Conservation (phyloP, 2,888 invertebrate species). For the Drosophila lacicola region DNA sequence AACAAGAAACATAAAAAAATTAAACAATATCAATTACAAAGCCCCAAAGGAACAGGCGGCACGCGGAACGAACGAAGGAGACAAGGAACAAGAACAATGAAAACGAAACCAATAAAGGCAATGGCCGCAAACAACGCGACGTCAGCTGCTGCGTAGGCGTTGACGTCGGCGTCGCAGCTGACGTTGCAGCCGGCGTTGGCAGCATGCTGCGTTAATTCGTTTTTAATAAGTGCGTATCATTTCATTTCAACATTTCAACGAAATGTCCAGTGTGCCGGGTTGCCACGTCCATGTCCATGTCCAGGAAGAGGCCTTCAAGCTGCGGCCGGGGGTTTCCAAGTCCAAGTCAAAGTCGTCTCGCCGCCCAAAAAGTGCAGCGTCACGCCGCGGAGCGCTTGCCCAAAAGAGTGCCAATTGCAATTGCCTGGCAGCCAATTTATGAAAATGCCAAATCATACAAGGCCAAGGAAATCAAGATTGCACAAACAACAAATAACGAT, state of each 20-base stretch:
- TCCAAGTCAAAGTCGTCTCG: slow-evolving; percentile 58
- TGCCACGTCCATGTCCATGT: slow-evolving; percentile 14
- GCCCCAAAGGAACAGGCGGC: slow-evolving; percentile 56
- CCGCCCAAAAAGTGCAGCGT: slow-evolving; percentile 61
- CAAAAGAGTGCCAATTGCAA: slow-evolving; percentile 82
- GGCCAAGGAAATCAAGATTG: slow-evolving; percentile 79
- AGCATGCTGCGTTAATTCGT: slow-evolving; percentile 78
- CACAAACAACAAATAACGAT: slow-evolving; percentile 45
- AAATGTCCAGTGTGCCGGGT: slow-evolving; percentile 15
- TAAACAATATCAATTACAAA: slow-evolving; percentile 75
- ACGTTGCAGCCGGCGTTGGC: slow-evolving; percentile 31
- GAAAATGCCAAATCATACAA: slow-evolving; percentile 76
- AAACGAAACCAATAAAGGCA: slow-evolving; percentile 48
- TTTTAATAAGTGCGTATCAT: slow-evolving; percentile 83
- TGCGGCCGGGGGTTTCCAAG: slow-evolving; percentile 37
- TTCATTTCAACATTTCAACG: slow-evolving; percentile 76
- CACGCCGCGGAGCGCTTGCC: slow-evolving; percentile 60
- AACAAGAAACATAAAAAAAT: slow-evolving; percentile 40
- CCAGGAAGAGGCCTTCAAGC: slow-evolving; percentile 55
- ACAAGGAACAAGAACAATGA: slow-evolving; percentile 55
- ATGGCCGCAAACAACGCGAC: slow-evolving; percentile 39
- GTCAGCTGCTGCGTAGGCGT: slow-evolving; percentile 38
- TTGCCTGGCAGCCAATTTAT: slow-evolving; percentile 82
- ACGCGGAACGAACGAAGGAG: slow-evolving; percentile 28
- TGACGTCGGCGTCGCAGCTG: slow-evolving; percentile 10